Evolutionary conservation across 2,113 vertebrate genomes (phyloP), one percentile per base, ranked within the genome.

Genomic region (Pterophyllum scalare): DNA sequence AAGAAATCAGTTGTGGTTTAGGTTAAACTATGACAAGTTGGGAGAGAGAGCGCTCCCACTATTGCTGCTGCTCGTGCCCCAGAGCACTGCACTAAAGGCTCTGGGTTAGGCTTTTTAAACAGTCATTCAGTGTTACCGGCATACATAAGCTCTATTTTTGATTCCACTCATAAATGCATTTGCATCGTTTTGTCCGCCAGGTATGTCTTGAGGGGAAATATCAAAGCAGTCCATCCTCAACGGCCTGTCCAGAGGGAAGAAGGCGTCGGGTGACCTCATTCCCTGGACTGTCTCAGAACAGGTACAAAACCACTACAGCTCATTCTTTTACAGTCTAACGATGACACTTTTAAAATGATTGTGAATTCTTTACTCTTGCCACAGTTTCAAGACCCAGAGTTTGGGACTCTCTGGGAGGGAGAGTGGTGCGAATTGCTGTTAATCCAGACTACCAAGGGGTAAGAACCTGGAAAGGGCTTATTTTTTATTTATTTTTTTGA

Each of bases 381-480:
- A 6, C 84, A 99, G 98, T 99, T 99, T 93, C 99, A 99, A 91
- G 99, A 99, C 84, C 96, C 97, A 0, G 98, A 99, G 62, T 99
- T 99, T 0, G 98, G 97, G 3, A 79, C 97, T 52, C 96, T 99
- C 1, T 99, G 0, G 98, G 98, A 20, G 98, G 95, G 52, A 96
- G 99, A 64, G 94, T 99, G 15, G 97, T 99, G 76, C 96, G 99
- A 40, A 99, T 99, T 9, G 98, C 98, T 0, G 98, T 99, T 64
- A 98, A 99, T 87, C 99, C 99, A 1, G 98, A 99, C 89, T 99
- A 99, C 80, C 99, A 99, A 87, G 96, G 97, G 97, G 98, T 99
- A 95, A 96, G 4, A 67, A 46, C 20, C 13, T 13, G 2, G 2
- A 49, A 3, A 59, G 6, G 14, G 2, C 13, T 54, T 15, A 15